Percentiles rank a stretch among this genome's conserved stretches.
phyloP scores from a whole-genome alignment of 2,888 invertebrate genomes.

The Aquatica leii region DNA sequence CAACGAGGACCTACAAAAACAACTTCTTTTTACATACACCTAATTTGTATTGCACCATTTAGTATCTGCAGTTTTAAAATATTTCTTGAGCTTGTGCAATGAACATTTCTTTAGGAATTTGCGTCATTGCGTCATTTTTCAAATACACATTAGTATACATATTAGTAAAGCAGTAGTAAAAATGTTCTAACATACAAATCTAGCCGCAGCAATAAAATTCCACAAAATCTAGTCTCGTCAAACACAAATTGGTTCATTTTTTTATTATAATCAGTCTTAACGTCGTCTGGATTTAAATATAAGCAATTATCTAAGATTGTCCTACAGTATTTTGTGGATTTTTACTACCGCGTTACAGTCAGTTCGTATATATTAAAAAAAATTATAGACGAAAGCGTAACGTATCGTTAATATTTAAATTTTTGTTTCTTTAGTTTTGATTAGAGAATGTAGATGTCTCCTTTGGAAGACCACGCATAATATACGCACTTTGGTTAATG shows the following conservation, averaged over 20 bases:
- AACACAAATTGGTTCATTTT: constrained; percentile 32
- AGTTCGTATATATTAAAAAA: constrained; percentile 10
- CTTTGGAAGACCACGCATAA: no score
- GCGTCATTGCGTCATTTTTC: background rate
- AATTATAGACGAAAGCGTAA: background rate
- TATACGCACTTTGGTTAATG: no score
- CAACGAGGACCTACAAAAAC: constrained; percentile 9
- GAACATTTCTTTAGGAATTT: no score
- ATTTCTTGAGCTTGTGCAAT: background rate
- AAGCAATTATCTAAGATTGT: constrained; percentile 28
- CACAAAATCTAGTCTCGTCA: constrained; percentile 30
- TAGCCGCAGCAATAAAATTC: constrained; percentile 24
- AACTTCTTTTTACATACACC: background rate
- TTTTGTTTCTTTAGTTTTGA: no score
- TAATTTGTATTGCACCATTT: constrained; percentile 26
- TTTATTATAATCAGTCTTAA: constrained; percentile 33
- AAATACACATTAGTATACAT: constrained; percentile 15
- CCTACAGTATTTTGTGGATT: constrained; percentile 28
- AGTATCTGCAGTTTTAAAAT: constrained; percentile 1
- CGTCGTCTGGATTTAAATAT: constrained; percentile 17
- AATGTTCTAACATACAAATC: constrained; percentile 13
- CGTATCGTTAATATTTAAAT: background rate
- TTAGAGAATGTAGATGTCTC: no score
- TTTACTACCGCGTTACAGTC: constrained; percentile 25
- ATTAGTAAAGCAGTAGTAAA: constrained; percentile 25